Percentiles rank a stretch among this genome's conserved stretches.
Conservation (phyloP, 92 coral and sea anemone species). For the Actinernus sp. region DNA sequence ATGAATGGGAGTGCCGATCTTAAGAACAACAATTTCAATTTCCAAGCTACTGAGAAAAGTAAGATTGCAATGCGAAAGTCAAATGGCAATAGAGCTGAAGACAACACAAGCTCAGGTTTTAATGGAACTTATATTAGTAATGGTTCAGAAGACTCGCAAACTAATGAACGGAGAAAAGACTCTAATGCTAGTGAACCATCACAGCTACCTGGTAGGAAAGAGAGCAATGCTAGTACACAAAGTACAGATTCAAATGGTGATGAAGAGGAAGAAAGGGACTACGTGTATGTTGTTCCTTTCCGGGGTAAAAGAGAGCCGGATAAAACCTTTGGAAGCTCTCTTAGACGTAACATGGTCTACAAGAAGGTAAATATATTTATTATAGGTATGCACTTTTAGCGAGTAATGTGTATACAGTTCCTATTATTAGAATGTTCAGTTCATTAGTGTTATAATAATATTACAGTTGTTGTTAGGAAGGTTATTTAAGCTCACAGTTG, state of each 20-base stretch:
- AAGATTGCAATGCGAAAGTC: not conserved
- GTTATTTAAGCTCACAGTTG: too few species aligned
- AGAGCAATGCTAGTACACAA: constrained; percentile 82
- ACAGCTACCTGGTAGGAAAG: constrained; percentile 55
- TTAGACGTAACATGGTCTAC: constrained; percentile 50
- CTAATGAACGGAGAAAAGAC: constrained; percentile 47
- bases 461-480: too few species aligned
- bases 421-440: too few species aligned
- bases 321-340: constrained; percentile 77
- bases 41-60: not conserved
- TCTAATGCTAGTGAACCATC: constrained; percentile 44
- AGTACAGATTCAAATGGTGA: constrained; percentile 82
- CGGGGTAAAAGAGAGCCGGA: constrained; percentile 64
- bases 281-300: constrained; percentile 60
- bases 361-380: constrained; percentile 66
- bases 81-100: constrained; percentile 15
- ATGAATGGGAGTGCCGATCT: constrained; percentile 20
- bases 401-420: too few species aligned
- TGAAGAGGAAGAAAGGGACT: constrained; percentile 87
- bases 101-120: constrained; percentile 2
- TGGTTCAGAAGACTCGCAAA: not conserved
- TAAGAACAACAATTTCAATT: not conserved
- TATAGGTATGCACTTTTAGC: too few species aligned
- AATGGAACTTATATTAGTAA: not conserved
- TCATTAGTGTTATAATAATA: too few species aligned